phyloP scores from a whole-genome alignment of 64 coral and sea anemone genomes.

The Acropora tenuis region DNA sequence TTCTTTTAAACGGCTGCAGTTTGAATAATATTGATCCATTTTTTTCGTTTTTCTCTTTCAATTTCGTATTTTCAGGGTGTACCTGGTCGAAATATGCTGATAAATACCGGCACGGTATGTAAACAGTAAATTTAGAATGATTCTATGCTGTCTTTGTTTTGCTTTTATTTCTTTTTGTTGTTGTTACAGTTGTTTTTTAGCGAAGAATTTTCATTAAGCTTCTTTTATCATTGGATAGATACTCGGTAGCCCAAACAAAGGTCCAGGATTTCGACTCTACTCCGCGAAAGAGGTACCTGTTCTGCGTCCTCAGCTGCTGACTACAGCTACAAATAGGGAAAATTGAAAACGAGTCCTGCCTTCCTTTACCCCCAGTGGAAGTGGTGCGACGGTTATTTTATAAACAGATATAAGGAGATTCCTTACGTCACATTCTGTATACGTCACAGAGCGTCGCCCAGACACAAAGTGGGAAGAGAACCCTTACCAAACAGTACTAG shows the following conservation, averaged over 20 bases:
- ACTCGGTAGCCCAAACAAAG: constrained; percentile 16
- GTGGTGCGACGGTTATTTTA: too few relatives aligned
- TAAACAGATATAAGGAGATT: too few relatives aligned
- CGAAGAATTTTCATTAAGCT: background rate
- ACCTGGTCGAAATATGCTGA: background rate
- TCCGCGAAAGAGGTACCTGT: constrained; percentile 19
- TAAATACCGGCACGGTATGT: constrained; percentile 13
- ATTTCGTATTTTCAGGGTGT: background rate
- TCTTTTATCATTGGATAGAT: background rate
- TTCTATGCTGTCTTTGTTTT: too few relatives aligned
- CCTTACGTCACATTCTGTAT: too few relatives aligned
- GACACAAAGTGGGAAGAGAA: too few relatives aligned
- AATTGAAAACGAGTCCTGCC: too few relatives aligned
- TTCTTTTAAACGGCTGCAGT: too few relatives aligned
- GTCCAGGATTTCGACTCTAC: constrained; percentile 52
- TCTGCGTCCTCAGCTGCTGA: background rate
- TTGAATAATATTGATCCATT: background rate
- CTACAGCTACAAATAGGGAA: too few relatives aligned
- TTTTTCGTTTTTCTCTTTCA: background rate
- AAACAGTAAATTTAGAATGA: background rate
- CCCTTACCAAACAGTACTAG: too few relatives aligned
- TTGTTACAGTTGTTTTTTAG: too few relatives aligned
- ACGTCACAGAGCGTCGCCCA: too few relatives aligned
- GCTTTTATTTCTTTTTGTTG: background rate
- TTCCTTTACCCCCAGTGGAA: too few relatives aligned